These are phyloP conservation scores for Caiman crocodilus DNA, from an alignment of 2,797 vertebrate species.

Conservation along the genomic window DNA sequence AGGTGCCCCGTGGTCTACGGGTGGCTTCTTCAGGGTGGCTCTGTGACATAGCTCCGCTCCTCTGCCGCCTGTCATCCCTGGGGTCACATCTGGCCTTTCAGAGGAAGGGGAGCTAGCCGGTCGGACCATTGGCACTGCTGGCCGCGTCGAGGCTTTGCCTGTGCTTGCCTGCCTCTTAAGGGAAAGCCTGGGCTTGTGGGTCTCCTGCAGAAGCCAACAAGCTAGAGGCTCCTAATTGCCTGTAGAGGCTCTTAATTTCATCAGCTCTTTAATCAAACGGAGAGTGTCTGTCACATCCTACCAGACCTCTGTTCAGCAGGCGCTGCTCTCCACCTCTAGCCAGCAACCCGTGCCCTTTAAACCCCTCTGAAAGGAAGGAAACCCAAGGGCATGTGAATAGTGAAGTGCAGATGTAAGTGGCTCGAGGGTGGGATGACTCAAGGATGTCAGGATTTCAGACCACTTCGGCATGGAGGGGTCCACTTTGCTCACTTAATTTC, in stretches of 20 bases:
- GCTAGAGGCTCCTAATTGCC: not conserved
- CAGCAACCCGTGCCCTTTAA: not conserved
- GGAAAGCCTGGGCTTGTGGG: not conserved
- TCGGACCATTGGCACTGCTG: too few relatives aligned
- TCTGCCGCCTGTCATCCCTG: too few relatives aligned
- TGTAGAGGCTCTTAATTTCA: not conserved
- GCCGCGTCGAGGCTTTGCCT: too few relatives aligned
- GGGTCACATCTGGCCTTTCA: too few relatives aligned
- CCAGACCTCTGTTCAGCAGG: not conserved
- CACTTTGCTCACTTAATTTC: not conserved
- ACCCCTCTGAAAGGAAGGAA: not conserved
- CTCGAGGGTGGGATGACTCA: not conserved
- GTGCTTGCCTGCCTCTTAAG: not conserved
- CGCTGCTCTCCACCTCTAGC: accelerated
- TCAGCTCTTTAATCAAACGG: accelerated
- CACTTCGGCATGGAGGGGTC: not conserved
- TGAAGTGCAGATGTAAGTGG: accelerated
- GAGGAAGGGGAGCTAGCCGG: too few relatives aligned
- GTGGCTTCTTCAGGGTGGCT: too few relatives aligned
- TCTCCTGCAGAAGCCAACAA: not conserved
- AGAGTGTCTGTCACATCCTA: not conserved
- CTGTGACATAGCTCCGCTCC: too few relatives aligned
- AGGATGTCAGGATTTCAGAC: conserved; percentile 13
- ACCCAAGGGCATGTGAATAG: not conserved
- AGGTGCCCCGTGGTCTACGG: not conserved